Evolutionary conservation across 2,888 invertebrate species (phyloP).

Genomic region (Brachyptera risi): DNA sequence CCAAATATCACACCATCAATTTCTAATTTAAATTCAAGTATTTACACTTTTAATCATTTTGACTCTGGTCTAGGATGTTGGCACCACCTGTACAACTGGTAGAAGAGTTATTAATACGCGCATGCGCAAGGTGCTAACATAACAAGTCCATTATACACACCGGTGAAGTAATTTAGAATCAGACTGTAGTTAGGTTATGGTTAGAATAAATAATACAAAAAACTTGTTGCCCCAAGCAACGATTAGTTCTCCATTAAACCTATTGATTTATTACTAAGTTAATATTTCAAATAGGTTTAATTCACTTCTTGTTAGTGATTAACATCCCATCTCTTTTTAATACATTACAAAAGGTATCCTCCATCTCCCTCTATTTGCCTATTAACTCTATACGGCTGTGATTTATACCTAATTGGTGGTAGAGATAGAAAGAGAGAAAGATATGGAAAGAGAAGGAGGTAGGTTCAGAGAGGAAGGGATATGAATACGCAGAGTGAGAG

Average conservation of each 20-base stretch:
- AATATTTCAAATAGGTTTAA: slow-evolving; percentile 32
- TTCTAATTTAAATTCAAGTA: no score
- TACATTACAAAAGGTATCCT: neutral
- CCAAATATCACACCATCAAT: no score
- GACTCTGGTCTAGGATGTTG: no score
- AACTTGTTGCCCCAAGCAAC: slow-evolving; percentile 10
- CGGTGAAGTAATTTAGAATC: slow-evolving; percentile 5
- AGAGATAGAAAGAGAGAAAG: no score
- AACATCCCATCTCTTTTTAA: slow-evolving; percentile 1
- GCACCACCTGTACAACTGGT: slow-evolving; percentile 10
- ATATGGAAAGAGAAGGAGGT: no score
- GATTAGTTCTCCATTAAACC: slow-evolving; percentile 30
- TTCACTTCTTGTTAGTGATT: slow-evolving; percentile 28
- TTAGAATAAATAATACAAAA: slow-evolving; percentile 19
- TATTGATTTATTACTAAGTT: slow-evolving; percentile 32
- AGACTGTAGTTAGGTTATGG: slow-evolving; percentile 5
- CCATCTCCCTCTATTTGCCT: slow-evolving; percentile 23
- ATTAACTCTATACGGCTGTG: slow-evolving; percentile 27
- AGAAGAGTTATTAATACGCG: slow-evolving; percentile 4
- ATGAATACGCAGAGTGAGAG: no score
- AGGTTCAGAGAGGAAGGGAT: no score
- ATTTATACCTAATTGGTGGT: slow-evolving; percentile 29
- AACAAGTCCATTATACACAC: no score
- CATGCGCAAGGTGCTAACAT: neutral
- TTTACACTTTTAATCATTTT: no score